These are phyloP conservation scores for Vimba vimba DNA, from an alignment of 2,113 vertebrate genomes.

Conservation along the genomic window DNA sequence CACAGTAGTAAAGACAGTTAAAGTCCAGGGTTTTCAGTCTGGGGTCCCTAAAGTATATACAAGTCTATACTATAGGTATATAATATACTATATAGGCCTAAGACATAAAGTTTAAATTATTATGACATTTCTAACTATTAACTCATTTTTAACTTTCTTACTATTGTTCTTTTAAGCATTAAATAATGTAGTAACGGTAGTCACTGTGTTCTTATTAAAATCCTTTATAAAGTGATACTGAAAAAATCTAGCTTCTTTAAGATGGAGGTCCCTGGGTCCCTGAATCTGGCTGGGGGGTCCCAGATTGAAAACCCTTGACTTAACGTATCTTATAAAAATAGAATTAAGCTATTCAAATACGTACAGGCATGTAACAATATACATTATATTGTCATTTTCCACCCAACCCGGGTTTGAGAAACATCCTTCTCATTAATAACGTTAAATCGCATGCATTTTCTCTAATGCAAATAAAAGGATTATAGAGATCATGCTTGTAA, in stretches of 20 bases:
- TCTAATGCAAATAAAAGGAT: not conserved
- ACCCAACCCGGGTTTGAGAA: not conserved
- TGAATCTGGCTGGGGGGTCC: not conserved
- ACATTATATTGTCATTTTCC: not conserved
- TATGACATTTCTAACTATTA: not conserved
- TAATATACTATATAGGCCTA: not conserved
- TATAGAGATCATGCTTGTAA: not conserved
- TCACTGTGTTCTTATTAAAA: not conserved
- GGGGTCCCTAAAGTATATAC: not conserved
- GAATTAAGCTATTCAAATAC: not conserved
- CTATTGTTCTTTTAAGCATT: not conserved
- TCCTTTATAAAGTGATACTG: not conserved
- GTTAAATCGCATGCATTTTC: not conserved
- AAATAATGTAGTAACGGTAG: not conserved
- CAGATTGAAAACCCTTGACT: not conserved
- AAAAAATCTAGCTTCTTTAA: not conserved
- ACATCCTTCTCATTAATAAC: not conserved
- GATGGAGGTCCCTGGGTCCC: not conserved
- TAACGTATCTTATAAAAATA: not conserved
- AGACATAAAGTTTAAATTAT: too few relatives aligned
- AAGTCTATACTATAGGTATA: not conserved
- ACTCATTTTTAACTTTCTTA: not conserved
- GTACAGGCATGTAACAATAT: not conserved
- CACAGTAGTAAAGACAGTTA: not conserved
- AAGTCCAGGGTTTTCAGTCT: not conserved